Evolutionary conservation across 2,113 vertebrate species (phyloP), one percentile per base, ranked within the genome.

Genomic region (Crocuta crocuta): DNA sequence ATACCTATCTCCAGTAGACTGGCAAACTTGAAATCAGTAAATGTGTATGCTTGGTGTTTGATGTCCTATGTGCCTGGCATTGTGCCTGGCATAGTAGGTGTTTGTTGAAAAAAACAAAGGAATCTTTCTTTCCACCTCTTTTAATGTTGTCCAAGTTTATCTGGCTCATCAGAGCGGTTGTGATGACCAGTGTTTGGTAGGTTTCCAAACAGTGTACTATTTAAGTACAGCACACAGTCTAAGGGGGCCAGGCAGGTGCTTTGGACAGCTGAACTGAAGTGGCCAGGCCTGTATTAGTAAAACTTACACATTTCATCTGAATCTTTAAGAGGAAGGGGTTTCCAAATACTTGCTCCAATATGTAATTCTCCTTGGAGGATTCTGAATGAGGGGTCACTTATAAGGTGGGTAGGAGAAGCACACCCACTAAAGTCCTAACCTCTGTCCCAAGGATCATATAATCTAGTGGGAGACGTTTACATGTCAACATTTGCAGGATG

Each of bases 41-140:
- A 26, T 61, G 15, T 76, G 21, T 61, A 17, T 81, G 53, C 33
- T 45, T 24, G 11, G 43, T 79, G 33, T 70, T 58, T 70, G 31
- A 24, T 79, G 50, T 73, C 89, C 8, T 53, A 21, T 65, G 50
- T 50, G 31, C 11, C 76, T 95, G 90, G 80, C 74, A 13, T 26
- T 21, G 17, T 70, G 85, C 97, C 86, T 91, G 84, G 58, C 63
- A 35, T 24, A 71, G 89, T 85, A 94, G 89, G 68, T 96, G 86
- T 96, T 89, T 96, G 83, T 94, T 96, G 96, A 94, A 58, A 65
- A 65, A 96, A 96, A 96, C 91, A 94, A 84, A 73, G 28, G 80
- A 66, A 63, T 73, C 33, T 97, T 96, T 91, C 70, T 82, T 93
- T 95, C 71, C 17, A 84, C 87, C 87, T 94, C 74, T 96, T 95